Evolutionary conservation across 2,797 vertebrate genomes (phyloP).

Genomic region (Synaphobranchus kaupii): DNA sequence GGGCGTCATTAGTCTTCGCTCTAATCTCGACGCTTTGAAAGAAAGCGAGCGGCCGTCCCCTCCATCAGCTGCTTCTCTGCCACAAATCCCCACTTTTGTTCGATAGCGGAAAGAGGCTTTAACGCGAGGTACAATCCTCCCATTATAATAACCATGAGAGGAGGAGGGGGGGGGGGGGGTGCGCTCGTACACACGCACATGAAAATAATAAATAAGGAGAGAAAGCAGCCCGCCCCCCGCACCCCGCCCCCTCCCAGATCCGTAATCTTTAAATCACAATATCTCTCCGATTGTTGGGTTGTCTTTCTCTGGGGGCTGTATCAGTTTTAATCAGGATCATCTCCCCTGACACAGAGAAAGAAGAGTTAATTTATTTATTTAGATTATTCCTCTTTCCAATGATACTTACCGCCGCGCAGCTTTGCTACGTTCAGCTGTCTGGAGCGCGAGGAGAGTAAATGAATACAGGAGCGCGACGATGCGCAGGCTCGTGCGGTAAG

Average conservation of each 20-base stretch:
- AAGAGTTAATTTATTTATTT: conserved; percentile 61
- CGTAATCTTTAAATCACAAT: conserved; percentile 61
- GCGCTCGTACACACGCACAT: conserved; percentile 40
- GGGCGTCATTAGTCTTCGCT: conserved; percentile 39
- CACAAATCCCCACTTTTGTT: conserved; percentile 39
- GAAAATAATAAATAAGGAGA: conserved; percentile 51
- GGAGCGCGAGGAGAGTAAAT: background rate
- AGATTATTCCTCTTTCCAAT: conserved; percentile 41
- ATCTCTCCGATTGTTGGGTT: conserved; percentile 57
- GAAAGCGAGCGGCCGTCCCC: background rate
- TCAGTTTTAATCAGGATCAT: conserved; percentile 74
- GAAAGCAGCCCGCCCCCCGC: conserved; percentile 25
- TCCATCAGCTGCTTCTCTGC: conserved; percentile 35
- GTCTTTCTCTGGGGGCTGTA: conserved; percentile 51
- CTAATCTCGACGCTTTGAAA: conserved; percentile 39
- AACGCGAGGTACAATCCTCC: conserved; percentile 37
- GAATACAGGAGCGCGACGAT: background rate
- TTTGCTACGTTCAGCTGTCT: conserved; percentile 3
- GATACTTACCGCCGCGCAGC: conserved; percentile 18
- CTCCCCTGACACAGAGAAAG: conserved; percentile 55
- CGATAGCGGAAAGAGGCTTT: conserved; percentile 35
- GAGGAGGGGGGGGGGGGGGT: conserved; percentile 3
- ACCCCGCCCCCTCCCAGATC: conserved; percentile 31
- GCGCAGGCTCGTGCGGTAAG: background rate
- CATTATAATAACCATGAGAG: conserved; percentile 31